Evolutionary conservation across 2,797 vertebrate species (phyloP), one percentile per base, ranked within the genome.

Genomic region (Chiroxiphia lanceolata): DNA sequence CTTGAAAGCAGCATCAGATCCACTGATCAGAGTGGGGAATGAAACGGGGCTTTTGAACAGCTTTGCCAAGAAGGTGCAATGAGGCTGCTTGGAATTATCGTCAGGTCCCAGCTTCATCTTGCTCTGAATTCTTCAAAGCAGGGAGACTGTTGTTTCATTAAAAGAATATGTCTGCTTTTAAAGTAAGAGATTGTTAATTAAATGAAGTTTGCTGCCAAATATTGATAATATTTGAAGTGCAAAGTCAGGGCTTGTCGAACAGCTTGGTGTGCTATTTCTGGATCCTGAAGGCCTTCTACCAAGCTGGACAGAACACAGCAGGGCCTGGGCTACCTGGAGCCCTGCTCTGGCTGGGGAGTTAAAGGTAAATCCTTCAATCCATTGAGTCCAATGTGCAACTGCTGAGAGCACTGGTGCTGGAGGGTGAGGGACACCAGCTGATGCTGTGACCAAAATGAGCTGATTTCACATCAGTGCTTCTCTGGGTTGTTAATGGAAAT

Each of bases 101-200:
- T 78, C 38, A 94, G 87, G 90, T 83, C 67, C 90, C 93, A 96
- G 91, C 86, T 94, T 93, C 67, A 60, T 82, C 86, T 84, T 84
- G 36, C 70, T 95, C 88, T 67, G 74, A 87, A 65, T 95, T 85
- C 77, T 94, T 97, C 93, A 94, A 92, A 96, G 94, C 80, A 70
- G 74, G 26, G 42, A 60, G 56, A 22, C 64, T 71, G 74, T 88
- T 90, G 63, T 89, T 79, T 92, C 89, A 80, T 88, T 93, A 83
- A 90, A 94, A 89, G 38, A 89, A 53, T 77, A 50, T 57, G 68
- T 84, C 91, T 82, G 67, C 90, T 93, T 96, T 93, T 93, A 82
- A 94, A 94, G 87, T 23, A 70, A 75, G 83, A 87, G 80, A 90
- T 94, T 68, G 64, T 94, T 95, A 95, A 96, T 96, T 94, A 94